Evolutionary conservation across 2,888 invertebrate genomes (phyloP).

Genomic region (Agelastica alni): DNA sequence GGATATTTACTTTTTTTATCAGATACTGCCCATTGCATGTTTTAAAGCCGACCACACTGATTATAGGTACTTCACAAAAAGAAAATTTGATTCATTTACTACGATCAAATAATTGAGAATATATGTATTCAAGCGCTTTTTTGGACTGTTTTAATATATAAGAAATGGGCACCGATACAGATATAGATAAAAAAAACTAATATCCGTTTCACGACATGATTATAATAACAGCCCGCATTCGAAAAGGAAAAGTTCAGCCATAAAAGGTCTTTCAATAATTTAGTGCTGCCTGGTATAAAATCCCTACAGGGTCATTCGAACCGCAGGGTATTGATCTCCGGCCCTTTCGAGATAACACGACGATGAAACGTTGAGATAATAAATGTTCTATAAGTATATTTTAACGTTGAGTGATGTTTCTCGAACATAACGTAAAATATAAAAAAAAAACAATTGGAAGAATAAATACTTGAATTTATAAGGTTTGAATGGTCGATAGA

Average conservation of each 20-base stretch:
- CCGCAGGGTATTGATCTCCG: constrained; percentile 7
- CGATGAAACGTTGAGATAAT: constrained; percentile 1
- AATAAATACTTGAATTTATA: not conserved
- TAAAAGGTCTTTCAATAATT: constrained; percentile 34
- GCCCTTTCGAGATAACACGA: not conserved
- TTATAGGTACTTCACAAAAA: no score
- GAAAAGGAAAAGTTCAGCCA: constrained; percentile 28
- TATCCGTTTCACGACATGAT: constrained; percentile 13
- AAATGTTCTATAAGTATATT: not conserved
- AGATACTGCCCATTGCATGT: no score
- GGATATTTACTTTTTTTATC: no score
- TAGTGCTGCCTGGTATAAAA: constrained; percentile 27
- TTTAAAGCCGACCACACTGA: no score
- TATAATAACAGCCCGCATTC: constrained; percentile 17
- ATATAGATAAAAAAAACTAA: constrained; percentile 12
- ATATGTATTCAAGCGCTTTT: no score
- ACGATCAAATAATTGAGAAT: no score
- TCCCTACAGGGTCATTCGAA: constrained; percentile 21
- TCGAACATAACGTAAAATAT: not conserved
- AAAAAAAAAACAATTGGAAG: not conserved
- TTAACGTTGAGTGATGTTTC: not conserved
- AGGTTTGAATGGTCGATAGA: no score
- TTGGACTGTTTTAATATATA: no score
- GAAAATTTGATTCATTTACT: no score
- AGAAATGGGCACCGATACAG: not conserved